Percentiles rank a stretch among this genome's conserved stretches.
phyloP scores from a whole-genome alignment of 1,140 invertebrate genomes.

The Mesaphorura yosii region DNA sequence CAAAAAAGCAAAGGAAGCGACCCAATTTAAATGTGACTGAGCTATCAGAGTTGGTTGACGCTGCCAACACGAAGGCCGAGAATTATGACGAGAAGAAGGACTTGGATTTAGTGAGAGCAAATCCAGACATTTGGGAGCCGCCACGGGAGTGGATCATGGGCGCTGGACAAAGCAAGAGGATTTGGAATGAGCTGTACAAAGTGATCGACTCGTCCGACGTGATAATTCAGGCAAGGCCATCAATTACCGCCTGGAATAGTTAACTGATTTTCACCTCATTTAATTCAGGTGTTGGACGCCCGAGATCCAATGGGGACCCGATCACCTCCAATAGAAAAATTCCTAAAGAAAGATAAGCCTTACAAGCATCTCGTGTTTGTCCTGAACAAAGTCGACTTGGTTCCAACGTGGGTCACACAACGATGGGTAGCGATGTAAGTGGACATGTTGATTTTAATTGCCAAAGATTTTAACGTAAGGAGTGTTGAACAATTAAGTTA shows the following conservation, averaged over 20 bases:
- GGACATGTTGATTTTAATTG: too few relatives aligned
- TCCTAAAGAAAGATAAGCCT: slow-evolving; percentile 73
- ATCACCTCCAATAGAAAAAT: slow-evolving; percentile 84
- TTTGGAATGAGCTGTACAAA: slow-evolving; percentile 99
- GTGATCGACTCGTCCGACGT: slow-evolving; percentile 99
- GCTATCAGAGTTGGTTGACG: slow-evolving; percentile 56
- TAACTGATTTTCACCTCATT: too few relatives aligned
- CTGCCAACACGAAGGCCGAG: slow-evolving; percentile 54
- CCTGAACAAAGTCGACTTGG: slow-evolving; percentile 76
- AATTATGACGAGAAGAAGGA: slow-evolving; percentile 71
- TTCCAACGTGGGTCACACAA: slow-evolving; percentile 87
- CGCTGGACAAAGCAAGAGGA: slow-evolving; percentile 89
- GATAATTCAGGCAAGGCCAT: slow-evolving; percentile 57
- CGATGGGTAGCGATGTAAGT: slow-evolving; percentile 70
- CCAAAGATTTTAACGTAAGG: too few relatives aligned
- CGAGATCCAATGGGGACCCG: slow-evolving; percentile 90
- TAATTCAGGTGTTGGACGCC: slow-evolving; percentile 63
- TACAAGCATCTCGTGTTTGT: slow-evolving; percentile 93
- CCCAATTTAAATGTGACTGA: slow-evolving; percentile 66
- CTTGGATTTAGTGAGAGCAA: slow-evolving; percentile 60
- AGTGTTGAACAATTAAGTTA: too few relatives aligned
- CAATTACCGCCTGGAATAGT: not conserved
- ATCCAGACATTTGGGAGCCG: slow-evolving; percentile 57
- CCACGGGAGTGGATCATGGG: slow-evolving; percentile 53
- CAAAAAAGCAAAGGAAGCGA: slow-evolving; percentile 80